Evolutionary conservation across 2,797 vertebrate genomes (phyloP), one percentile per base, ranked within the genome.

Genomic region (Todus mexicanus): DNA sequence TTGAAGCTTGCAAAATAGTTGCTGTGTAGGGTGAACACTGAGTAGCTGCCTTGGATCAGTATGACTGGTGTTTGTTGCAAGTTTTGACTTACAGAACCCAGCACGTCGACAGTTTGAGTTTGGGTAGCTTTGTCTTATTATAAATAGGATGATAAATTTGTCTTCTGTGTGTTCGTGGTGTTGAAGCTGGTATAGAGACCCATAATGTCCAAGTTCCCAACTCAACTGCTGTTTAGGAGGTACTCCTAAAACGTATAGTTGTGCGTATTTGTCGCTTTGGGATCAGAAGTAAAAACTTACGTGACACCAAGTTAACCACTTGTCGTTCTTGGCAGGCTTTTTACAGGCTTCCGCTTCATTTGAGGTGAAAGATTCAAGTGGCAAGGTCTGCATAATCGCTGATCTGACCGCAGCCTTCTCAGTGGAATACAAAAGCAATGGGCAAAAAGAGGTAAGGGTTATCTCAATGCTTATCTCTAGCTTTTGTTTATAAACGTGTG

Each of bases 341-440:
- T 63, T 97, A 70, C 97, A 97, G n/a, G 47, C 92, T 64, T 89
- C 93, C 14, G 97, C 97, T 48, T 97, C 98, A 26, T 98, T 99
- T n/a, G 98, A 98, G 87, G 99, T 99, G 94, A 98, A 77, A 15
- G 95, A 98, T 26, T 85, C 86, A 47, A 98, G 97, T 70, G 97
- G 97, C 22, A 97, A 96, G 14, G 97, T 97, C 60, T 99, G 99
- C 92, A 98, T 99, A 73, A 98, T 98, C 72, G 98, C 98, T 16
- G 88, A 98, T 88, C 97, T 99, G 84, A 98, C 98, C 7, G 98
- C 97, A 22, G 72, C 82, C 35, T 98, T 99, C 96, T 94, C 89
- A 75, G 98, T 98, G 94, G 94, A 94, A 21, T 99, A 99, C 78
- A 91, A 91, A 47, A 93, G 27, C 74, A 27, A 0, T 42, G 82